These are phyloP conservation scores for Euura saliciscinereae DNA, from an alignment of 1,140 invertebrate genomes.

Conservation along the genomic window DNA sequence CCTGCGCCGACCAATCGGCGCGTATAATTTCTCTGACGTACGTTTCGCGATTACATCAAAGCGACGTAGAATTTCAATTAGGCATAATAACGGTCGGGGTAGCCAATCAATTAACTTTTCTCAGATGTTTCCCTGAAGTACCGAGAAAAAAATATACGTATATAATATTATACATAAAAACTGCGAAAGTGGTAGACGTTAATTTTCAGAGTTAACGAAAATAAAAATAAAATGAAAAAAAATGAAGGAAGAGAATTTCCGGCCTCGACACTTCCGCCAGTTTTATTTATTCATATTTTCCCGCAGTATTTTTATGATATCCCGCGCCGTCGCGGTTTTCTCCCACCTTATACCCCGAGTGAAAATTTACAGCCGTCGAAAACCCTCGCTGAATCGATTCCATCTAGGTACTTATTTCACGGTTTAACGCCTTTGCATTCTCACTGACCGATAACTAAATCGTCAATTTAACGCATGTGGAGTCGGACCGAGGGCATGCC, in stretches of 20 bases:
- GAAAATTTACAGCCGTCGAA: too few relatives aligned
- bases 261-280: too few relatives aligned
- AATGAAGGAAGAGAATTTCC: too few relatives aligned
- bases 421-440: background rate
- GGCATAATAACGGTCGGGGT: background rate
- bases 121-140: background rate
- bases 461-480: background rate
- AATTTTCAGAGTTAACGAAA: too few relatives aligned
- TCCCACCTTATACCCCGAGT: too few relatives aligned
- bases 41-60: conserved; percentile 19
- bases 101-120: too few relatives aligned
- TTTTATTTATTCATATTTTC: too few relatives aligned
- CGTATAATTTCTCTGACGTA: background rate
- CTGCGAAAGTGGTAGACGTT: background rate
- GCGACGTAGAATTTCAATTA: conserved; percentile 22
- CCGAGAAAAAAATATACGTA: background rate
- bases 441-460: background rate
- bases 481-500: background rate
- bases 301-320: too few relatives aligned
- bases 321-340: too few relatives aligned
- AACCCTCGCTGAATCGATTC: too few relatives aligned
- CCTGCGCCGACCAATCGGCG: background rate
- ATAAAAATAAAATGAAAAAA: too few relatives aligned
- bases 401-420: background rate
- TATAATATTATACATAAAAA: background rate